A percentile compares a stretch with the other conserved stretches of the same genome.
Conservation (phyloP, 2,888 invertebrate species). For the Cheilosia impressa region DNA sequence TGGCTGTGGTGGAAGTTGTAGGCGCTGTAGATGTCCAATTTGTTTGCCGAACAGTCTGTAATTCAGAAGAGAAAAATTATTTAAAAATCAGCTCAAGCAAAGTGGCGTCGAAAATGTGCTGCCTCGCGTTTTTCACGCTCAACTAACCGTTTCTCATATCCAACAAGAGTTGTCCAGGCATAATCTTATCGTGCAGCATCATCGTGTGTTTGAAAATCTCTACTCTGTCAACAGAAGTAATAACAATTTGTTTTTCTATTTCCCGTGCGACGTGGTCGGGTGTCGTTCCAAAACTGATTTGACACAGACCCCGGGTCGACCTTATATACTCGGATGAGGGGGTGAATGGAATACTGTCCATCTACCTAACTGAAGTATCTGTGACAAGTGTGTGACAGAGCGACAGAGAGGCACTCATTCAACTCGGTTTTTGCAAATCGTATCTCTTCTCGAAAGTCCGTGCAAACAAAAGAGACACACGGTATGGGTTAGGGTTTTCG, state of each 20-base stretch:
- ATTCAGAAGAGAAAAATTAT: constrained; percentile 3
- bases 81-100: background rate
- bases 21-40: constrained; percentile 80
- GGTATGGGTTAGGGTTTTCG: constrained; percentile 1
- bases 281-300: constrained; percentile 42
- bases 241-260: background rate
- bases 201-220: background rate
- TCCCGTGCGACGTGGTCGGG: background rate
- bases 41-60: constrained; percentile 66
- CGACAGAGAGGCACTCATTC: constrained; percentile 26
- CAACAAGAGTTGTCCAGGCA: constrained; percentile 80
- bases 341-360: background rate
- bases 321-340: constrained; percentile 53
- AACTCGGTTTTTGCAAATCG: constrained; percentile 44
- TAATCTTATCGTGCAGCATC: constrained; percentile 81
- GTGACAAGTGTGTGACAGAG: constrained; percentile 74
- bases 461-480: constrained; percentile 51
- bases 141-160: constrained; percentile 82
- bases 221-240: constrained; percentile 1
- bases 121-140: background rate
- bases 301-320: background rate
- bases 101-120: constrained; percentile 3
- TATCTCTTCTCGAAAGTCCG: constrained; percentile 36
- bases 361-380: constrained; percentile 39
- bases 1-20: constrained; percentile 79